Evolutionary conservation across 2,888 invertebrate genomes (phyloP), one percentile per base, ranked within the genome.

Genomic region (Drosophila testacea): DNA sequence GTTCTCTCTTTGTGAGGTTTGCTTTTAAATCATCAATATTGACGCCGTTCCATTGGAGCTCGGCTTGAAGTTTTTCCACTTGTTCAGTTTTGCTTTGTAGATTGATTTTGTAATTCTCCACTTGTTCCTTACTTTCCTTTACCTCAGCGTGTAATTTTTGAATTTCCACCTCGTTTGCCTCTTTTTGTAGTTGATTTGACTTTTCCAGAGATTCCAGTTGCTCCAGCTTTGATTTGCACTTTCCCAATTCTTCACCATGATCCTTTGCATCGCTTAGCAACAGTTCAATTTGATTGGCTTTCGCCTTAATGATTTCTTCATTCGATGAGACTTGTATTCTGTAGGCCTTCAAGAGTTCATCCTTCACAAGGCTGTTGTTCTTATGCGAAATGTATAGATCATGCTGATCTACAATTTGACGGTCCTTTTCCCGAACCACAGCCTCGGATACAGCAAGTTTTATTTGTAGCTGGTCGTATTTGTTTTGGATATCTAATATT

Each of bases 361-460:
- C 55, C 55, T 63, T 38, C 6, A 48, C 22, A 0, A 47, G 46
- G n/a, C 62, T 63, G n/a, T 63, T 47, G 32, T 55, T 55, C 27
- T 10, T 39, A 13, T 48, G 27, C 1, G 39, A 27, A 4, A 6
- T 41, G 13, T 42, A 34, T 4, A 55, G 13, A 11, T 63, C 38
- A 1, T 47, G 30, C 4, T 55, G 62, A 39, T 55, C 13, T 2
- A 13, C 7, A n/a, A 63, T 34, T 16, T 47, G 46, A 1, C 13
- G 55, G 7, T 63, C 47, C 27, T 63, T 55, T 30, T 63, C 62
- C 34, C 6, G n/a, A n/a, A 47, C 11, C 3, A 55, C n/a, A 6
- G 62, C 47, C 32, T 63, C 27, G 0, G 30, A n/a, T n/a, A 47
- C 38, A 9, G 62, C 42, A 2, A 55, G 27, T n/a, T 47, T 47